Evolutionary conservation across 2,113 vertebrate genomes (phyloP).

Genomic region (Amblyornis subalaris): DNA sequence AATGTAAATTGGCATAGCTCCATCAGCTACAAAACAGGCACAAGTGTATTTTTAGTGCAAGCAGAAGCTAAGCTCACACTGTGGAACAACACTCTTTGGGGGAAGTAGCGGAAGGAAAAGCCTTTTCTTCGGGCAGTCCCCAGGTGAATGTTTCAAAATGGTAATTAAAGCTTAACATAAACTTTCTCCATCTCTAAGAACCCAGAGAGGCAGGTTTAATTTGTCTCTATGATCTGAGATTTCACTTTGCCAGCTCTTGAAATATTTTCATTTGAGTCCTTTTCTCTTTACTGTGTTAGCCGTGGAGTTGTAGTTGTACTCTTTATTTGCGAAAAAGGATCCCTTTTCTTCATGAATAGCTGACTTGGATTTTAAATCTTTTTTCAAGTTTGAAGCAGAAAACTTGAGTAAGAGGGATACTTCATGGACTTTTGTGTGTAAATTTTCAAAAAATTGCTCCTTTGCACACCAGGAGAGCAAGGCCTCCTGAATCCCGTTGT

Average conservation of each 20-base stretch:
- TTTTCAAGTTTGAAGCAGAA: not conserved
- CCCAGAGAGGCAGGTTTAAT: not conserved
- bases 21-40: not conserved
- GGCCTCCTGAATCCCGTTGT: not conserved
- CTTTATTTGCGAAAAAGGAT: not conserved
- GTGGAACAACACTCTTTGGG: not conserved
- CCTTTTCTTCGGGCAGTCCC: not conserved
- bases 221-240: not conserved
- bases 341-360: not conserved
- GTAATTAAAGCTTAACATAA: not conserved
- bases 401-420: not conserved
- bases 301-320: not conserved
- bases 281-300: not conserved
- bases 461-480: not conserved
- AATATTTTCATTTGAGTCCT: not conserved
- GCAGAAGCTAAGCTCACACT: not conserved
- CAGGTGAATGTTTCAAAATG: not conserved
- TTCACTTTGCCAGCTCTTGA: not conserved
- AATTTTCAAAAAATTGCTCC: not conserved
- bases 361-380: not conserved
- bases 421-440: not conserved
- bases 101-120: not conserved
- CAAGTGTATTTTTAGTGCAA: slow-evolving; percentile 52
- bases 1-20: slow-evolving; percentile 55
- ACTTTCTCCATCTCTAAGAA: not conserved